phyloP scores from a whole-genome alignment of 2,888 invertebrate genomes.

The Lasioglossum malachurum region DNA sequence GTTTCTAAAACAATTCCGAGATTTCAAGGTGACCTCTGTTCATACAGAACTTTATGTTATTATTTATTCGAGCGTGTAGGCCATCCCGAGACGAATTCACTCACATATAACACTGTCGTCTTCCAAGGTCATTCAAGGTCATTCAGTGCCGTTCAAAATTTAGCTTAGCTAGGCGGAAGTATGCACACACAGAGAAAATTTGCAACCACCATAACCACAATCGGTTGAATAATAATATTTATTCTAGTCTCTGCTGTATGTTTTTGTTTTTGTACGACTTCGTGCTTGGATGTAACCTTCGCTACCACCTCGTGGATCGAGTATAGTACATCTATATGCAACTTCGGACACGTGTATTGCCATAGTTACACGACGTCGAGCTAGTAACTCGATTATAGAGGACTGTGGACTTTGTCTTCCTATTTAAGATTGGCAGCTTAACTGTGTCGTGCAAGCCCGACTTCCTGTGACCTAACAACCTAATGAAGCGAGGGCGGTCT shows the following conservation, averaged over 20 bases:
- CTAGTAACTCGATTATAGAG: not conserved
- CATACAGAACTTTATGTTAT: too few relatives aligned
- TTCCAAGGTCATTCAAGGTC: too few relatives aligned
- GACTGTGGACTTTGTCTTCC: conserved; percentile 6
- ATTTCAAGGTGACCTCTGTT: too few relatives aligned
- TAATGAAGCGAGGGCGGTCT: not conserved
- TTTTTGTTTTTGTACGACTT: too few relatives aligned
- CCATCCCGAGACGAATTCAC: not conserved
- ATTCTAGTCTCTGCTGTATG: not conserved
- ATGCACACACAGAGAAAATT: not conserved
- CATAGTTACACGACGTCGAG: not conserved
- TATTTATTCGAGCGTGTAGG: too few relatives aligned
- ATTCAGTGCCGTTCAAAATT: too few relatives aligned
- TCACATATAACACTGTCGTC: too few relatives aligned
- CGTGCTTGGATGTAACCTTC: not conserved
- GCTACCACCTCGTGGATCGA: not conserved
- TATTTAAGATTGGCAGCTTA: not conserved
- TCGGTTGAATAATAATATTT: not conserved
- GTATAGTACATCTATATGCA: not conserved
- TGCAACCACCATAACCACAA: not conserved
- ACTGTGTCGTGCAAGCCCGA: not conserved
- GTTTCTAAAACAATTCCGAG: not conserved
- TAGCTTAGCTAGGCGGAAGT: not conserved
- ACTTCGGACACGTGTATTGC: not conserved
- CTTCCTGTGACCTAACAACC: not conserved